phyloP scores from a whole-genome alignment of 2,797 vertebrate species.

The Ctenosaura bakeri region DNA sequence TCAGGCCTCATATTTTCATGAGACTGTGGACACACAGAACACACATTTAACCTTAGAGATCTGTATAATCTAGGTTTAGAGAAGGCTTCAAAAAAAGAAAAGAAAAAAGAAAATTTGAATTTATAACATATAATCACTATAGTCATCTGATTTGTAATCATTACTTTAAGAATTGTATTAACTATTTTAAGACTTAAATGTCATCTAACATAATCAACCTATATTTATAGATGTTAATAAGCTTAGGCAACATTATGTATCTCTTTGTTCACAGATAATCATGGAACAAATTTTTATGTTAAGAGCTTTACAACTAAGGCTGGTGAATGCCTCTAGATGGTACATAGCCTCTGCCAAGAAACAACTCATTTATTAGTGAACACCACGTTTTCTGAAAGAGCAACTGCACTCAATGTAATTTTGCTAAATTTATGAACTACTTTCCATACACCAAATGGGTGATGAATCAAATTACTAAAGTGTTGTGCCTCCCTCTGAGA shows the following conservation, averaged over 20 bases:
- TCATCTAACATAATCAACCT: background rate
- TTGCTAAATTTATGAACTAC: too few species aligned
- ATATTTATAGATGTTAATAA: slow-evolving; percentile 6
- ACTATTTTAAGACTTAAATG: slow-evolving; percentile 12
- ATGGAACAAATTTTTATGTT: background rate
- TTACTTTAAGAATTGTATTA: slow-evolving; percentile 11
- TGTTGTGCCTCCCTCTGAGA: too few species aligned
- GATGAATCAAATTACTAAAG: too few species aligned
- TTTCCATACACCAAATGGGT: too few species aligned
- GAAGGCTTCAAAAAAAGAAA: background rate
- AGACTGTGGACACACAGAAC: background rate
- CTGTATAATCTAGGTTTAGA: background rate
- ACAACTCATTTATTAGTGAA: background rate
- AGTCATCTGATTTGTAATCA: slow-evolving; percentile 19
- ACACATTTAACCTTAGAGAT: background rate
- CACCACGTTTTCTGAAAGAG: background rate
- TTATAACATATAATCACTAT: background rate
- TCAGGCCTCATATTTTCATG: background rate
- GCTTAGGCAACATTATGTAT: fast-evolving
- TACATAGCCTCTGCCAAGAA: background rate
- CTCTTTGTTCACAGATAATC: background rate
- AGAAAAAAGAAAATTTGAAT: background rate
- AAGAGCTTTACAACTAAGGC: background rate
- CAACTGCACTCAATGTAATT: too few species aligned
- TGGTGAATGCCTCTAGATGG: background rate